Conservation (phyloP, 2,113 vertebrate species). For the Thinocorus orbignyianus region DNA sequence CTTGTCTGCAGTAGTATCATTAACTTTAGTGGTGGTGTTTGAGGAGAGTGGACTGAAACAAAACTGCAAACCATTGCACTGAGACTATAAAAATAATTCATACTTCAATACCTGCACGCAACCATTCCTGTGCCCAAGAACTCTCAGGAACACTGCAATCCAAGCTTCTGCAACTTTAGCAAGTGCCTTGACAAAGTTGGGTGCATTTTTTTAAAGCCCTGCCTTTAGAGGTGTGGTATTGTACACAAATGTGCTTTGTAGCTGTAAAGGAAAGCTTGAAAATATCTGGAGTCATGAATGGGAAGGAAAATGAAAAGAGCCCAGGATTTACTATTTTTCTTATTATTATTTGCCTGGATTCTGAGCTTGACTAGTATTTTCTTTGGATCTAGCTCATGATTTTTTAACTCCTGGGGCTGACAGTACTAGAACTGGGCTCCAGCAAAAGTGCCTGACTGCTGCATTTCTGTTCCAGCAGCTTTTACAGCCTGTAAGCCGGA, state of each 20-base stretch:
- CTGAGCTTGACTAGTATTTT: neutral
- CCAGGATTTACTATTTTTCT: neutral
- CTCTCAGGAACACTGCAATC: neutral
- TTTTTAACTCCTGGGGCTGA: neutral
- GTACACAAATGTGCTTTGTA: neutral
- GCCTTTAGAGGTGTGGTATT: neutral
- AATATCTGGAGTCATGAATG: neutral
- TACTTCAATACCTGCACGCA: fast-evolving
- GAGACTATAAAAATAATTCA: neutral
- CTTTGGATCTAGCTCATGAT: neutral
- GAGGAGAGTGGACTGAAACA: neutral
- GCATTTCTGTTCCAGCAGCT: neutral
- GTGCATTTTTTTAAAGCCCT: neutral
- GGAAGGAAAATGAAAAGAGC: neutral
- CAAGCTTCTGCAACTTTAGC: neutral
- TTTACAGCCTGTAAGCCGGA: neutral
- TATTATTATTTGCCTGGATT: conserved; percentile 19
- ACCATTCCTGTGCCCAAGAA: fast-evolving
- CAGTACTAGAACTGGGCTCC: neutral
- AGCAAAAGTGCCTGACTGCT: neutral
- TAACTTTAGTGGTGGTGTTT: fast-evolving
- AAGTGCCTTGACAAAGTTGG: neutral
- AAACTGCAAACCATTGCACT: neutral
- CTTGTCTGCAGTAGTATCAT: fast-evolving
- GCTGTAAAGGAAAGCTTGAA: neutral